Evolutionary conservation across 2,113 vertebrate species (phyloP), one percentile per base, ranked within the genome.

Genomic region (Megalops atlanticus): DNA sequence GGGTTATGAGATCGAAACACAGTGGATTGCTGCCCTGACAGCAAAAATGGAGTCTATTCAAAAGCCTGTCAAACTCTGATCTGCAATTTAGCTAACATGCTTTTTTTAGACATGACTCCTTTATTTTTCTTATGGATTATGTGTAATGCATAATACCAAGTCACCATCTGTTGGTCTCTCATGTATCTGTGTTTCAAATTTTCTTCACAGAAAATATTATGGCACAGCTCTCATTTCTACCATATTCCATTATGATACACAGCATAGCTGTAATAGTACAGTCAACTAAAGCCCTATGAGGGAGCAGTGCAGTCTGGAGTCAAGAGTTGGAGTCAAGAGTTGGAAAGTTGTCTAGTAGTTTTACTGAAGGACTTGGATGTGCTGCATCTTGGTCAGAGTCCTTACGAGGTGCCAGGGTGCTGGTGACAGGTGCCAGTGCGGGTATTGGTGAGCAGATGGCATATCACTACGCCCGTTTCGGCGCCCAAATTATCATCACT

Each of bases 371-470:
- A 45, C 14, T 1, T 45, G 7, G 14, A 45, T 45, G 14, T 45
- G 52, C 36, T 49, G 27, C 40, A 2, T 87, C 82, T 83, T 79
- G 78, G 41, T 45, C 85, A 96, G 96, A 93, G 41, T 91, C 89
- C 40, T 90, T 97, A 77, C 90, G 87, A 75, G 94, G 95, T 7
- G 92, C 93, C 71, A 90, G 91, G 0, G 93, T 97, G 1, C 85
- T 96, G 33, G 90, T 97, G 88, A 97, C 95, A 0, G 95, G 96
- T 38, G 94, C 96, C 86, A 97, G 95, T 41, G 91, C 91, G 7
- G 96, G 97, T 0, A 95, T 98, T 2, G 96, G 96, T 1, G 95
- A 97, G 84, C 95, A 97, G 89, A 89, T 97, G 81, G 96, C 95
- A 0, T 96, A 96, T 84, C 94, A 95, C 74, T 96, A 94, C 4